Percentiles rank a stretch among this genome's conserved stretches.
Conservation (phyloP, 1,140 invertebrate genomes). For the Halictus rubicundus region DNA sequence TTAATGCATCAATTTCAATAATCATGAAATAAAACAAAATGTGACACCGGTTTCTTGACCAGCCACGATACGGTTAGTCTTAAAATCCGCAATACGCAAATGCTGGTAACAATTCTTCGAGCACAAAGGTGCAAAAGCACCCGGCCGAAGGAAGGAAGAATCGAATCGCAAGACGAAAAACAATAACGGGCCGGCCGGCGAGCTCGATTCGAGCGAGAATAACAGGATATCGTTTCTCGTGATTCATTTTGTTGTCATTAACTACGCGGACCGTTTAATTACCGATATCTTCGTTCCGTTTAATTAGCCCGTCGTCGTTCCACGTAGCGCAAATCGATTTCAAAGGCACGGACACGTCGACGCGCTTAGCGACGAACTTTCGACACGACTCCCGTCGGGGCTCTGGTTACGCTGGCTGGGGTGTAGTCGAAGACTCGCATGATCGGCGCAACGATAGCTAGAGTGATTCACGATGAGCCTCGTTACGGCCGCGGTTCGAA, state of each 20-base stretch:
- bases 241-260: background rate
- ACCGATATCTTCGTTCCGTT: background rate
- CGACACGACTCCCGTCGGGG: constrained; percentile 1
- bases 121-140: too few relatives aligned
- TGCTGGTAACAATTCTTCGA: too few relatives aligned
- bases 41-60: too few relatives aligned
- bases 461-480: constrained; percentile 71
- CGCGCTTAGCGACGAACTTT: background rate
- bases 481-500: constrained; percentile 71
- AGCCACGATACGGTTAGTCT: too few relatives aligned
- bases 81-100: too few relatives aligned
- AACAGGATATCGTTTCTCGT: background rate
- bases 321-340: constrained; percentile 3
- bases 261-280: background rate
- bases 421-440: constrained; percentile 26
- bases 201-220: background rate
- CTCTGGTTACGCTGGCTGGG: background rate
- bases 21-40: too few relatives aligned
- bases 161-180: too few relatives aligned
- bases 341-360: background rate
- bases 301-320: background rate
- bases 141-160: too few relatives aligned
- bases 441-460: constrained; percentile 69
- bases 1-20: too few relatives aligned
- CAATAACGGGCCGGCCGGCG: too few relatives aligned